Base-by-base conservation (phyloP, 2,888 invertebrate genomes). In the Cabera pusaria region DNA sequence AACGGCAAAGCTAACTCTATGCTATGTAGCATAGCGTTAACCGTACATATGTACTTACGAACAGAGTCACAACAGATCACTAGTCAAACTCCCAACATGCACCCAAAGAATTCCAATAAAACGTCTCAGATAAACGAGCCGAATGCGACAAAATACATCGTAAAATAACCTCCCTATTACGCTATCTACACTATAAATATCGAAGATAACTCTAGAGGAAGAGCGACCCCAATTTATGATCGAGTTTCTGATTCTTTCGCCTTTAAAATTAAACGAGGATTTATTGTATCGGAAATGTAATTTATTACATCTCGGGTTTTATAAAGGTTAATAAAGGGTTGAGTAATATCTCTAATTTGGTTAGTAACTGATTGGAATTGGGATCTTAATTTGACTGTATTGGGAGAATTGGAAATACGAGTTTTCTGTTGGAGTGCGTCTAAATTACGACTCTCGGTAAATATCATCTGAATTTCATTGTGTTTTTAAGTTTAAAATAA, bases 131-230 rank as follows among this genome's bases (percentile, higher is more conserved):
- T 35, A 35, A 41, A 21, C 17, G 14, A 20, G 28, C 6, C 12
- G 5, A n/a, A 39, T 21, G 19, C 34, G 40, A 35, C 29, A 59
- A 57, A 51, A 60, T 55, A 47, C 59, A 55, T 63, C 59, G 58
- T 65, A 64, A 70, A 65, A 67, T 56, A 61, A 36, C 49, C 41
- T 51, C 55, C 53, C 59, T 62, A 59, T 59, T 53, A 56, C 58
- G 49, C 65, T 72, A 73, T 74, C 74, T 61, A 0, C 33, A 20
- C 58, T 57, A 65, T 73, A 74, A 74, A 74, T 70, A 71, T 68
- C 59, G 51, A 57, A 62, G 72, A 72, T 68, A 68, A 55, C 53
- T 57, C 46, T 45, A 18, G 41, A 49, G 59, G 56, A 63, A 59
- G 59, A 43, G 28, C 44, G 50, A 56, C 52, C 45, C 44, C 36